Evolutionary conservation across 2,888 invertebrate species (phyloP).

Genomic region (Lithophane leautieri): DNA sequence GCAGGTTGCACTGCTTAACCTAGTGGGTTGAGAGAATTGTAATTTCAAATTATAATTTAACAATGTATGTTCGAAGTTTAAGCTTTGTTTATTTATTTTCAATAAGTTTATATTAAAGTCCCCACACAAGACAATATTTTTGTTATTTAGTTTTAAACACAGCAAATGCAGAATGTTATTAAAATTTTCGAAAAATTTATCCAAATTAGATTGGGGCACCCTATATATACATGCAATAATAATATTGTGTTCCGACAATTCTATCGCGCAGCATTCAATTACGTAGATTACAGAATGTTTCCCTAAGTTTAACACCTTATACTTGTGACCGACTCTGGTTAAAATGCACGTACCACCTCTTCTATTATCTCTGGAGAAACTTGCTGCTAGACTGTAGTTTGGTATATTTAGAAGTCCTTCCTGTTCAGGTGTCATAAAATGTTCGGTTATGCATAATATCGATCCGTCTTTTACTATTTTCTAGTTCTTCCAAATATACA

Average conservation of each 20-base stretch:
- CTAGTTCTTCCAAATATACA: too few relatives aligned
- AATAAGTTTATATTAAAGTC: slow-evolving; percentile 5
- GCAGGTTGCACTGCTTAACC: neutral
- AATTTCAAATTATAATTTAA: slow-evolving; percentile 8
- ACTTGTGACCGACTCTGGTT: too few relatives aligned
- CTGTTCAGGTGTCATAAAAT: too few relatives aligned
- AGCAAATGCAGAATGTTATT: too few relatives aligned
- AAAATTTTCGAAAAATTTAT: neutral
- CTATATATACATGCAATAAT: neutral
- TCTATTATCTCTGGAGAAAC: too few relatives aligned
- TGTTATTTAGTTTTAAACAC: neutral
- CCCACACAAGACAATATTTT: neutral
- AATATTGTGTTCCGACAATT: neutral
- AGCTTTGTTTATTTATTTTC: neutral
- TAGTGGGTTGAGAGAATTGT: neutral
- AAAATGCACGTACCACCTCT: too few relatives aligned
- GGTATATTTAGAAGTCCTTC: too few relatives aligned
- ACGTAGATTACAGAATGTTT: neutral
- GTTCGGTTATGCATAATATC: too few relatives aligned
- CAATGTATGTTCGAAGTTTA: neutral
- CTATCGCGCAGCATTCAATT: neutral
- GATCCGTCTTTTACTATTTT: too few relatives aligned
- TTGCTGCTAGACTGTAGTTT: too few relatives aligned
- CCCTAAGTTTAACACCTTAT: too few relatives aligned
- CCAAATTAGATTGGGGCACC: neutral